phyloP scores from a whole-genome alignment of 1,140 invertebrate genomes.

The Drosophila carrolli region DNA sequence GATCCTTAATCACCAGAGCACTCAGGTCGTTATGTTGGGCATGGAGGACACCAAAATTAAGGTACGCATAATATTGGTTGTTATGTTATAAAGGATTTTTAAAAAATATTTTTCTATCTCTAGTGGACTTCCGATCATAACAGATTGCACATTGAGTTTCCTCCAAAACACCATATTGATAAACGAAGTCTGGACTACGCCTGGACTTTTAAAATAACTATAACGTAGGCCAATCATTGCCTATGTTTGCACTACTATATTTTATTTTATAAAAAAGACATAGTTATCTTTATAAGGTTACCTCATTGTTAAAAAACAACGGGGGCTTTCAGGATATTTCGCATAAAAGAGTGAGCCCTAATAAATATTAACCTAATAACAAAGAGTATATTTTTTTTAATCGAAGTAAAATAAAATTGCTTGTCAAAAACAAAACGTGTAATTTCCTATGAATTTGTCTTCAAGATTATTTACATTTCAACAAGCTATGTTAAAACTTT shows the following conservation, averaged over 20 bases:
- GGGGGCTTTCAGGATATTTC: too few relatives aligned
- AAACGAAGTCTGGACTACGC: constrained; percentile 68
- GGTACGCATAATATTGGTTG: constrained; percentile 23
- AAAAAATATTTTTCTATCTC: constrained; percentile 1
- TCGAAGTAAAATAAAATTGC: too few relatives aligned
- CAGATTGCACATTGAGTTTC: constrained; percentile 66
- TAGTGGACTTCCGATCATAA: constrained; percentile 62
- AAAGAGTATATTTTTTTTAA: too few relatives aligned
- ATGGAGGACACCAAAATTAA: constrained; percentile 61
- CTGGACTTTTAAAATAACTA: constrained; percentile 80
- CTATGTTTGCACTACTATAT: neutral
- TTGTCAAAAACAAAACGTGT: too few relatives aligned
- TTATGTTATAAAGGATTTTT: neutral
- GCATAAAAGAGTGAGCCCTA: too few relatives aligned
- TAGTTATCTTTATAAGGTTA: too few relatives aligned
- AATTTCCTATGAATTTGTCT: too few relatives aligned
- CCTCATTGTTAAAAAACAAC: too few relatives aligned
- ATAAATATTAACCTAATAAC: too few relatives aligned
- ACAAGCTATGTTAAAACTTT: too few relatives aligned
- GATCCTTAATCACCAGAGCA: constrained; percentile 31
- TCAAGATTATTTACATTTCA: too few relatives aligned
- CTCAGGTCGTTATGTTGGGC: constrained; percentile 58
- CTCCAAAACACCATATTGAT: constrained; percentile 76
- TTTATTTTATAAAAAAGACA: neutral
- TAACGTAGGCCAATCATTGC: constrained; percentile 8